These are phyloP conservation scores for Aspiorhynchus laticeps DNA, from an alignment of 2,113 vertebrate genomes.

Conservation along the genomic window DNA sequence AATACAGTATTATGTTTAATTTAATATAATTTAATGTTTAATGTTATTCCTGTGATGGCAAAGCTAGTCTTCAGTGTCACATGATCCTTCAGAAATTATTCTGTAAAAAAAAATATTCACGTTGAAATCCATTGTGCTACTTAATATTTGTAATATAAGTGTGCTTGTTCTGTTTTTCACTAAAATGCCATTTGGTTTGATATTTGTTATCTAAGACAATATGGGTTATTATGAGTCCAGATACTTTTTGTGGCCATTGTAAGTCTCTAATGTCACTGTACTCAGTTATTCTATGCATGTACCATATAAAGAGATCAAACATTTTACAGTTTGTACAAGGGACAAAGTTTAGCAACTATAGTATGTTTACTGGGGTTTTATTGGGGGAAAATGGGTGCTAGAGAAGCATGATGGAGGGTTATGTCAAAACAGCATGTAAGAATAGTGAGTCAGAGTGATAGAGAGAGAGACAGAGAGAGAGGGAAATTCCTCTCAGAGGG, in stretches of 20 bases:
- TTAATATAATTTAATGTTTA: too few species aligned
- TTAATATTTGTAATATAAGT: background rate
- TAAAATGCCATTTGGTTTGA: background rate
- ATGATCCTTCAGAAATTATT: background rate
- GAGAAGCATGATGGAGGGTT: constrained; percentile 28
- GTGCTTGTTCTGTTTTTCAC: background rate
- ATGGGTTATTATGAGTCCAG: background rate
- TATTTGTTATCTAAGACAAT: background rate
- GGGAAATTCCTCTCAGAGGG: constrained; percentile 81
- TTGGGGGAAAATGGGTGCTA: background rate
- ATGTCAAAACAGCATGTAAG: background rate
- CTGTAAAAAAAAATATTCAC: background rate
- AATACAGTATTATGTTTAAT: background rate
- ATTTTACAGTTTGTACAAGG: background rate
- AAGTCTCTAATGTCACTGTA: background rate
- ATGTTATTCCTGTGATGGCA: background rate
- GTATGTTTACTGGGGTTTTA: background rate
- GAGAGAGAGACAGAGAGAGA: constrained; percentile 64
- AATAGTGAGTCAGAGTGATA: constrained; percentile 42
- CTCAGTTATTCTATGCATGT: background rate
- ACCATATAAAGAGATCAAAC: background rate
- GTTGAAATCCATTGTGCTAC: background rate
- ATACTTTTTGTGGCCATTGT: background rate
- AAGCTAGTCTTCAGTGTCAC: background rate
- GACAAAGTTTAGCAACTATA: background rate